A percentile compares a stretch with the other conserved stretches of the same genome.
Conservation (phyloP, 2,888 invertebrate species). For the Plebejus melissa region DNA sequence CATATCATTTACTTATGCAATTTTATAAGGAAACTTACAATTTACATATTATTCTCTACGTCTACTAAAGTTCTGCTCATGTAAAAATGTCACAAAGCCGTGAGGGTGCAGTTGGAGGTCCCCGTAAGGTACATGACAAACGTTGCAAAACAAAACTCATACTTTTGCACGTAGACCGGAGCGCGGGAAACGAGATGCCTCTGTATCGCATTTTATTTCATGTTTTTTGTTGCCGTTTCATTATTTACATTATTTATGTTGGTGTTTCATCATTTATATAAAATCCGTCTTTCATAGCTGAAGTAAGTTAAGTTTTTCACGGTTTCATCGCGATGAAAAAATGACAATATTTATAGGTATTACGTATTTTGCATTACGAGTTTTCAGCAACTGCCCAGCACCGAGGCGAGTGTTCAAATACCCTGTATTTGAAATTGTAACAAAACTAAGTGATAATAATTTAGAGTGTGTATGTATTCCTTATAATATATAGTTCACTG, state of each 20-base stretch:
- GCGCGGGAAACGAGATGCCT: slow-evolving; percentile 36
- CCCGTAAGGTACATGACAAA: slow-evolving; percentile 41
- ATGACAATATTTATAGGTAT: too few species aligned
- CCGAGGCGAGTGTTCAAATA: too few species aligned
- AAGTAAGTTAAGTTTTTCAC: background rate
- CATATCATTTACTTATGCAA: background rate
- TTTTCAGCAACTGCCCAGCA: too few species aligned
- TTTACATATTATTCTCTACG: background rate
- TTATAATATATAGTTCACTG: too few species aligned
- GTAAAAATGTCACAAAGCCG: background rate
- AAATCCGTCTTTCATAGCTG: background rate
- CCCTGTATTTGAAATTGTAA: too few species aligned
- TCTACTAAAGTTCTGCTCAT: background rate
- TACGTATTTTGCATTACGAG: too few species aligned
- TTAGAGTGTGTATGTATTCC: too few species aligned
- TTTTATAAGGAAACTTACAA: background rate
- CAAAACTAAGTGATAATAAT: too few species aligned
- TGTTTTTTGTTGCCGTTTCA: background rate
- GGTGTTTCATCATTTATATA: background rate
- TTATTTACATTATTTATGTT: slow-evolving; percentile 29
- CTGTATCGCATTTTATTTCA: background rate
- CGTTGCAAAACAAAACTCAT: slow-evolving; percentile 40
- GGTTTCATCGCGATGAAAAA: background rate
- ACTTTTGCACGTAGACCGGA: slow-evolving; percentile 36
- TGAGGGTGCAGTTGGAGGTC: slow-evolving; percentile 35